Evolutionary conservation across 2,113 vertebrate genomes (phyloP).

Genomic region (Seriola dumerili): DNA sequence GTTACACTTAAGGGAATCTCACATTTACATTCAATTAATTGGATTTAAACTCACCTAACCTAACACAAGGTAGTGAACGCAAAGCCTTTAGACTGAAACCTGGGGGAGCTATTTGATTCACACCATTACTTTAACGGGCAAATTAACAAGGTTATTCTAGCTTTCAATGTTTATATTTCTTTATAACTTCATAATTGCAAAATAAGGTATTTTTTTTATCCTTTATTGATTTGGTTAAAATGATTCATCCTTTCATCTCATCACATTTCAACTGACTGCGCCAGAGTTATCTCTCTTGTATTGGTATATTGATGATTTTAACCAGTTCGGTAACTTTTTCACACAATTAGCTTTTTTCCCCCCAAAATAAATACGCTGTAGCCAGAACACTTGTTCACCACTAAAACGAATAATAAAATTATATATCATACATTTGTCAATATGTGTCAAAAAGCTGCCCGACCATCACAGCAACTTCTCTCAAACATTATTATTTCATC

Average conservation of each 20-base stretch:
- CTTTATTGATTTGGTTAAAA: not conserved
- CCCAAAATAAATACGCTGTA: not conserved
- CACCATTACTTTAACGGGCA: not conserved
- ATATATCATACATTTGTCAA: not conserved
- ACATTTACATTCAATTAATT: constrained; percentile 36
- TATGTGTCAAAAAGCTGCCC: not conserved
- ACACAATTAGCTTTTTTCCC: not conserved
- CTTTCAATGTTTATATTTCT: not conserved
- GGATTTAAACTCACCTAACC: constrained; percentile 25
- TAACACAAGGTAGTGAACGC: constrained; percentile 24
- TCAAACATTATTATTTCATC: not conserved
- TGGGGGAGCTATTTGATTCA: not conserved
- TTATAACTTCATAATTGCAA: not conserved
- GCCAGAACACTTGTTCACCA: not conserved
- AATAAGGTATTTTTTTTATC: not conserved
- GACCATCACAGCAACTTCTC: not conserved
- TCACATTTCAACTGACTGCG: not conserved
- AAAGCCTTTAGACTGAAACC: constrained; percentile 16
- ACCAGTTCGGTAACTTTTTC: not conserved
- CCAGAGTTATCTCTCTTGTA: not conserved
- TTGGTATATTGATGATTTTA: not conserved
- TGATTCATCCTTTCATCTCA: too few relatives aligned
- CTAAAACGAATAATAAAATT: not conserved
- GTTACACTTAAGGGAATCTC: constrained; percentile 27
- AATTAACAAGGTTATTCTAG: not conserved